phyloP scores from a whole-genome alignment of 1,140 invertebrate genomes.

The Kradibia gibbosae region DNA sequence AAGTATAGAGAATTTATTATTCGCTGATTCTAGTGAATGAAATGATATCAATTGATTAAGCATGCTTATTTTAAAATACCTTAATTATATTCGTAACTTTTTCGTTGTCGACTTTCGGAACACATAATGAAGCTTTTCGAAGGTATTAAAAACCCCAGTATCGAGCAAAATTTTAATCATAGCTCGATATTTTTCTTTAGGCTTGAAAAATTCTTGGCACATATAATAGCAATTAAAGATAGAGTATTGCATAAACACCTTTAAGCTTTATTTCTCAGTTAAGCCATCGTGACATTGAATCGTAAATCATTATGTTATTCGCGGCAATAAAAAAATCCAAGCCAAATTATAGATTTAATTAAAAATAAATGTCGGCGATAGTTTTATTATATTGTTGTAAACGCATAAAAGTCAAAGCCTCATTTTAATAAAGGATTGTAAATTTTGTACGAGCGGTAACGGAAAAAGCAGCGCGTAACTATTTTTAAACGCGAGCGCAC shows the following conservation, averaged over 20 bases:
- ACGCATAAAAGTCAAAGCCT: not conserved
- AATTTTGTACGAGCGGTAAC: not conserved
- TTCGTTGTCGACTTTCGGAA: not conserved
- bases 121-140: not conserved
- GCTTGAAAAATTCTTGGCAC: too few species aligned
- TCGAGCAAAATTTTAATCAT: too few species aligned
- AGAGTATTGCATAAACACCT: not conserved
- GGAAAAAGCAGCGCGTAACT: not conserved
- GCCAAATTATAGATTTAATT: constrained; percentile 15
- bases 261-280: not conserved
- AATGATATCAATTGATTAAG: not conserved
- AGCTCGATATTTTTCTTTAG: too few species aligned
- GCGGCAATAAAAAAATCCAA: not conserved
- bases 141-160: not conserved
- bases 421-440: constrained; percentile 8
- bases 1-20: not conserved
- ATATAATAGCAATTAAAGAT: not conserved
- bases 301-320: constrained; percentile 6
- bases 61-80: not conserved
- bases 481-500: not conserved
- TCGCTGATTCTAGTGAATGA: not conserved
- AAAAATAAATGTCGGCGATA: not conserved
- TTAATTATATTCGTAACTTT: not conserved
- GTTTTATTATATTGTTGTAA: not conserved
- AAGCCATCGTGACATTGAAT: not conserved